phyloP scores from a whole-genome alignment of 2,113 vertebrate species.

The Pholis gunnellus region DNA sequence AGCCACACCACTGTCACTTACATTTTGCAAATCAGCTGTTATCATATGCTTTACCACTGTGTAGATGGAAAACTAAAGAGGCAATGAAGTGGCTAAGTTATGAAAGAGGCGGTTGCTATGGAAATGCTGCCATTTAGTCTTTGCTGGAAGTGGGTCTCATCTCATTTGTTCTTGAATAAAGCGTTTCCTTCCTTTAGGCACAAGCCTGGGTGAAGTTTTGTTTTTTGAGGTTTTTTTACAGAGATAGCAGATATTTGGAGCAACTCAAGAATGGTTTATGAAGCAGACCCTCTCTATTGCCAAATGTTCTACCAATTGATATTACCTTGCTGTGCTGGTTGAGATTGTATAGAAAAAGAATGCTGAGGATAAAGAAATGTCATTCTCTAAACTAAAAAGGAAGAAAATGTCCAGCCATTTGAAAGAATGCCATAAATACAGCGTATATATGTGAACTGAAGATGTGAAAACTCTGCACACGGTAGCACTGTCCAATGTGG shows the following conservation, averaged over 20 bases:
- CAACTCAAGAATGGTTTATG: slow-evolving; percentile 33
- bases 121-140: slow-evolving; percentile 44
- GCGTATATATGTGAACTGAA: slow-evolving; percentile 59
- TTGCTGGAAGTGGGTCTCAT: slow-evolving; percentile 44
- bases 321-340: slow-evolving; percentile 37
- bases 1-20: slow-evolving; percentile 81
- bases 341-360: slow-evolving; percentile 53
- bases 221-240: not conserved
- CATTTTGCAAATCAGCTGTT: slow-evolving; percentile 85
- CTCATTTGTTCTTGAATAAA: slow-evolving; percentile 50
- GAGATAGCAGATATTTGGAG: slow-evolving; percentile 29
- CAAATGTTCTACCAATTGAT: slow-evolving; percentile 62
- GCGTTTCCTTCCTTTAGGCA: slow-evolving; percentile 39
- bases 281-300: slow-evolving; percentile 60
- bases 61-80: slow-evolving; percentile 74
- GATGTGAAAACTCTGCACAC: slow-evolving; percentile 68
- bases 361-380: slow-evolving; percentile 34
- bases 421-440: slow-evolving; percentile 59
- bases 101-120: slow-evolving; percentile 31
- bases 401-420: slow-evolving; percentile 26
- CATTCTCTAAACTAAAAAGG: slow-evolving; percentile 34
- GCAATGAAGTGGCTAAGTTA: slow-evolving; percentile 47
- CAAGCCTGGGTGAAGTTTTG: slow-evolving; percentile 12
- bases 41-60: slow-evolving; percentile 85
- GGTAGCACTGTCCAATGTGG: slow-evolving; percentile 69